phyloP scores from a whole-genome alignment of 2,113 vertebrate genomes.

The Vanacampus margaritifer region DNA sequence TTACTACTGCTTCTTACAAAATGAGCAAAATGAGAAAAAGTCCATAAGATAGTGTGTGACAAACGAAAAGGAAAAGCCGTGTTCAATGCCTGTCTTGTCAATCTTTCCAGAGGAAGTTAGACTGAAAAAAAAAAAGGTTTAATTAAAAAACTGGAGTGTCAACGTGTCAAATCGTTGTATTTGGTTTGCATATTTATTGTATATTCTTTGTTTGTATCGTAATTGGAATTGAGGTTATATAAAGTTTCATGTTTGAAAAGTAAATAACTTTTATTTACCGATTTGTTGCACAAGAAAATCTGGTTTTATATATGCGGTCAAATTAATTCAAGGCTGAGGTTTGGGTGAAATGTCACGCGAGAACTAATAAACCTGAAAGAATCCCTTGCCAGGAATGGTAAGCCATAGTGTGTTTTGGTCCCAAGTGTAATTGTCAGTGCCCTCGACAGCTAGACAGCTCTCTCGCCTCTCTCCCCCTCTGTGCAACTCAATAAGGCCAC shows the following conservation, averaged over 20 bases:
- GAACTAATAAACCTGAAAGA: constrained; percentile 9
- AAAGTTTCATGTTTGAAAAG: neutral
- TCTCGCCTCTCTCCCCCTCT: constrained; percentile 62
- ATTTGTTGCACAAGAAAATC: neutral
- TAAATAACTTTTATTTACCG: neutral
- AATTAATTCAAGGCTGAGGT: neutral
- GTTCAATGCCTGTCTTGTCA: too few species aligned
- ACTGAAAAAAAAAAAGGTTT: too few species aligned
- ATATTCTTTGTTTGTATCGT: too few species aligned
- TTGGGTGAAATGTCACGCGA: neutral
- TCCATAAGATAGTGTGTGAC: too few species aligned
- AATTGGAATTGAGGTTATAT: too few species aligned
- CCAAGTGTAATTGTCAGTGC: constrained; percentile 27
- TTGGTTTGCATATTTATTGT: too few species aligned
- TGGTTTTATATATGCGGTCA: neutral
- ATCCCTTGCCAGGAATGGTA: constrained; percentile 14
- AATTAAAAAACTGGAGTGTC: too few species aligned
- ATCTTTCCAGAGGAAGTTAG: too few species aligned
- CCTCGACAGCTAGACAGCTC: constrained; percentile 65
- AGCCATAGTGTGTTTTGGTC: constrained; percentile 17
- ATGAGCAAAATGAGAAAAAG: too few species aligned
- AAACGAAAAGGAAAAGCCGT: too few species aligned
- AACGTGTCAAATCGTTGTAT: too few species aligned
- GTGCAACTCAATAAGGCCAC: constrained; percentile 67
- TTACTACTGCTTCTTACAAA: too few species aligned